A percentile compares a stretch with the other conserved stretches of the same genome.
Evolutionary conservation across 2,888 invertebrate species (phyloP).

Genomic region (Embidobia sp.): DNA sequence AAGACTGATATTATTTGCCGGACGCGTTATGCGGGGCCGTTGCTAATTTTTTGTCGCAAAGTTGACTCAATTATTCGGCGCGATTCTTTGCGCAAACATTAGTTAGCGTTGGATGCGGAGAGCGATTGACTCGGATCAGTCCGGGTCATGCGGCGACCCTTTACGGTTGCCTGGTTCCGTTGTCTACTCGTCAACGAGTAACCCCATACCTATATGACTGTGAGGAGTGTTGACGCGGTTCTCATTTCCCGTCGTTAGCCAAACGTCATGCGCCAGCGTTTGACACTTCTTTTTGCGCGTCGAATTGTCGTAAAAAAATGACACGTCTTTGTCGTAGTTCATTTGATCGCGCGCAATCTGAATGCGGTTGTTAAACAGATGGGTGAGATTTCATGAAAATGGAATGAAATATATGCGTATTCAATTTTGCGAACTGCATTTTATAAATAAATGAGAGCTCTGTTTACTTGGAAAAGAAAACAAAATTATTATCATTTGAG

Average conservation of each 20-base stretch:
- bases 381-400: too few relatives aligned
- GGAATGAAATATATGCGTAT: too few relatives aligned
- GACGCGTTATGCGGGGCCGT: slow-evolving; percentile 39
- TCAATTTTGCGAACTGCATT: too few relatives aligned
- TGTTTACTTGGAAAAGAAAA: too few relatives aligned
- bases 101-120: slow-evolving; percentile 75
- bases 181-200: slow-evolving; percentile 78
- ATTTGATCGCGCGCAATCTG: slow-evolving; percentile 50
- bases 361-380: slow-evolving; percentile 27
- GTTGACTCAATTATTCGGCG: slow-evolving; percentile 78
- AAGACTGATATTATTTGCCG: slow-evolving; percentile 65
- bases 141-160: slow-evolving; percentile 77
- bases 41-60: slow-evolving; percentile 64
- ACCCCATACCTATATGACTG: slow-evolving; percentile 68
- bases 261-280: slow-evolving; percentile 39
- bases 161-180: slow-evolving; percentile 79
- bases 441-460: too few relatives aligned
- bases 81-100: slow-evolving; percentile 81
- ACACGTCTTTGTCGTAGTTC: slow-evolving; percentile 44
- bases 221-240: slow-evolving; percentile 77
- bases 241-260: slow-evolving; percentile 74
- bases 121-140: slow-evolving; percentile 75
- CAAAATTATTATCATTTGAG: too few relatives aligned
- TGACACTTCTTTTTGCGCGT: slow-evolving; percentile 57
- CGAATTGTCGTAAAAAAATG: slow-evolving; percentile 54